Conservation (phyloP, 2,888 invertebrate genomes). For the Plebejus melissa region DNA sequence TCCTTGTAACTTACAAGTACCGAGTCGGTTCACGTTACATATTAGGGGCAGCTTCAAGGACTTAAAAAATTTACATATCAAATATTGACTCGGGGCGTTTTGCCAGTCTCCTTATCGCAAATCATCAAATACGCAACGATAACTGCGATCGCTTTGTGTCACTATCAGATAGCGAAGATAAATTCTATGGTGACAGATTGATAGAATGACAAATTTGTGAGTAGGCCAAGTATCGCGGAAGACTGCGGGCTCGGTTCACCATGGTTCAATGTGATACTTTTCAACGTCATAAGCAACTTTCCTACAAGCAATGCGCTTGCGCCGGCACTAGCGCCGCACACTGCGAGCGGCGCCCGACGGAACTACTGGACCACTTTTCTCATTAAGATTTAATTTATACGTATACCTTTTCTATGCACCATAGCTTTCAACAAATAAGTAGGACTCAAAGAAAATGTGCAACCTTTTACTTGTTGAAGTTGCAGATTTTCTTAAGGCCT, state of each 20-base stretch:
- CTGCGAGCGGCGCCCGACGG: constrained; percentile 50
- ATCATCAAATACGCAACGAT: constrained; percentile 42
- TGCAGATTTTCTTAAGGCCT: constrained; percentile 12
- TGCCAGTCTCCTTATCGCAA: not conserved
- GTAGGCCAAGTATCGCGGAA: constrained; percentile 72
- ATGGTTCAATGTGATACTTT: constrained; percentile 79
- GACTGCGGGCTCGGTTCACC: constrained; percentile 72
- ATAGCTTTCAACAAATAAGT: constrained; percentile 43
- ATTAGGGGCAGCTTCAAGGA: not conserved
- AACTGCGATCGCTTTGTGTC: constrained; percentile 41
- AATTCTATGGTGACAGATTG: constrained; percentile 70
- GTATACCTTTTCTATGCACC: constrained; percentile 57
- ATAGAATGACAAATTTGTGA: constrained; percentile 76
- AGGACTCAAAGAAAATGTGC: constrained; percentile 36
- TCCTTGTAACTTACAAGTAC: not conserved
- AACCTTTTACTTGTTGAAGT: constrained; percentile 3
- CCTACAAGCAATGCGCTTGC: constrained; percentile 75
- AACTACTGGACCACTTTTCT: constrained; percentile 67
- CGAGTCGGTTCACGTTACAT: not conserved
- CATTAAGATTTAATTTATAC: constrained; percentile 53
- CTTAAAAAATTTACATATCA: not conserved
- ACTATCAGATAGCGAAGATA: constrained; percentile 63
- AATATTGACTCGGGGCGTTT: constrained; percentile 20
- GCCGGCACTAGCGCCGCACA: constrained; percentile 47
- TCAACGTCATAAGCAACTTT: constrained; percentile 77